phyloP scores from a whole-genome alignment of 2,113 vertebrate species.

The Percopsis transmontana region DNA sequence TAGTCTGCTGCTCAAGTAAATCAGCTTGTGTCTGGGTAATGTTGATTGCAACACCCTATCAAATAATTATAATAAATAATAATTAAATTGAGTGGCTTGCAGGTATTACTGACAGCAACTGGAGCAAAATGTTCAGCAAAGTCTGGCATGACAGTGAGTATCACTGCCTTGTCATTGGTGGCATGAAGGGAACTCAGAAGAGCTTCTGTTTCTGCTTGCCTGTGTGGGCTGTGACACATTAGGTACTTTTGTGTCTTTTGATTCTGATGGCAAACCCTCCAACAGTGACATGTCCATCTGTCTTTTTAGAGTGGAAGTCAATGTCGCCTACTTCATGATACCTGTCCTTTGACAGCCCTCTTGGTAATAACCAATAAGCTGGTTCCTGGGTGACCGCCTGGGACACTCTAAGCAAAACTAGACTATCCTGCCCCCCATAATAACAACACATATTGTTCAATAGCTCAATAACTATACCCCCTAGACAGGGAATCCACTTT shows the following conservation, averaged over 20 bases:
- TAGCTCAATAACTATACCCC: no score
- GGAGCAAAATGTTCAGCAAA: background rate
- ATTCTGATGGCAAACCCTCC: slow-evolving; percentile 3
- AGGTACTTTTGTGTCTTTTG: slow-evolving; percentile 13
- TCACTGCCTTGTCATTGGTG: slow-evolving; percentile 1
- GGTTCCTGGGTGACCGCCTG: background rate
- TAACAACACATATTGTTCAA: no score
- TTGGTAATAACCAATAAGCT: background rate
- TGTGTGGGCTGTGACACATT: slow-evolving; percentile 14
- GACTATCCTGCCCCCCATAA: no score
- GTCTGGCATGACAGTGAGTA: slow-evolving; percentile 1
- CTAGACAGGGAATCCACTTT: no score
- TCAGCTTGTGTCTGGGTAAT: slow-evolving; percentile 5
- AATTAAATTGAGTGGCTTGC: slow-evolving; percentile 3
- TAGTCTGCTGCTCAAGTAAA: background rate
- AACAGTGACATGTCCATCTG: slow-evolving; percentile 12
- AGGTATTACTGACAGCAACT: background rate
- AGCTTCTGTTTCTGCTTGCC: slow-evolving; percentile 9
- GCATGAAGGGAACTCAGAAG: slow-evolving; percentile 9
- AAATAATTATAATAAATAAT: no score
- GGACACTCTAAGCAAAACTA: background rate
- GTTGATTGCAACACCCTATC: background rate
- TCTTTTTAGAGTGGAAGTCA: slow-evolving; percentile 18
- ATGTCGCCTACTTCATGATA: slow-evolving; percentile 19
- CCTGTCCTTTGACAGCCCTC: slow-evolving; percentile 83